Percentiles rank a stretch among this genome's conserved stretches.
These are phyloP conservation scores for Calyptomena viridis DNA, from an alignment of 2,113 vertebrate genomes.

Conservation along the genomic window DNA sequence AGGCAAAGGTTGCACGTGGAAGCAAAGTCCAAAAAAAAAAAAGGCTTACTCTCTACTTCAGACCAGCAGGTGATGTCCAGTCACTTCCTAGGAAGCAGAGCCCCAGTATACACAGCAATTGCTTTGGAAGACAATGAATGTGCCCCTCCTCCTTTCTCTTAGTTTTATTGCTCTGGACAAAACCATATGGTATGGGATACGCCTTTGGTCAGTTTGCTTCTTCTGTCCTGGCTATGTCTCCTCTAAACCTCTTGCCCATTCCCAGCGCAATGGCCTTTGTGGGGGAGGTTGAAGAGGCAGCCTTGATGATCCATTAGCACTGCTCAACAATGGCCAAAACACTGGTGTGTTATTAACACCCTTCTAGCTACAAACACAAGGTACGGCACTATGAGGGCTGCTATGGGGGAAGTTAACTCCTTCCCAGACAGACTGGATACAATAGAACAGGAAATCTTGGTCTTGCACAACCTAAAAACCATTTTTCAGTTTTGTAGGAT, in stretches of 20 bases:
- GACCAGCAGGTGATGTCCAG: neutral
- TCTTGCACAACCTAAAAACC: neutral
- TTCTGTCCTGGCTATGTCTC: neutral
- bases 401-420: neutral
- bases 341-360: neutral
- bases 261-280: neutral
- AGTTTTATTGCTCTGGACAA: neutral
- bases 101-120: neutral
- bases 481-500: too few species aligned
- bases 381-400: neutral
- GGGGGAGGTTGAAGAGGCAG: neutral
- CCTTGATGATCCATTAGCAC: neutral
- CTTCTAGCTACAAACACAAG: neutral
- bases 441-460: neutral
- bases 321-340: neutral
- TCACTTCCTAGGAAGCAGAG: neutral
- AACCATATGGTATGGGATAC: rapidly evolving
- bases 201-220: neutral
- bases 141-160: neutral
- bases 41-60: neutral
- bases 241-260: neutral
- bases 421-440: neutral
- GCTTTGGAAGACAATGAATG: neutral
- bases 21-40: neutral
- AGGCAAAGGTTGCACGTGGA: neutral